Conservation (phyloP, 2,113 vertebrate genomes). For the Tragelaphus imberbis region DNA sequence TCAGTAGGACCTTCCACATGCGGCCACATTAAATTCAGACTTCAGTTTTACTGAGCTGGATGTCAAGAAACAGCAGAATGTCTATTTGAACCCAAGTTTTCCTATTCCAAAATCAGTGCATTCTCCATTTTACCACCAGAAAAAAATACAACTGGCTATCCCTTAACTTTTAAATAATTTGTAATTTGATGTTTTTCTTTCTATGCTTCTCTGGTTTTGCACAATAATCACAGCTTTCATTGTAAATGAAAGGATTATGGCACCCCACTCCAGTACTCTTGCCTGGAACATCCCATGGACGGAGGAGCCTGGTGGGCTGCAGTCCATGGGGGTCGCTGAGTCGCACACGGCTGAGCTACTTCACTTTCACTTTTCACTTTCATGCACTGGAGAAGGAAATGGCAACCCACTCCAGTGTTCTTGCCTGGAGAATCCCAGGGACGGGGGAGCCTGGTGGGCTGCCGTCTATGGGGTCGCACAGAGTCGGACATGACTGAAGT, state of each 20-base stretch:
- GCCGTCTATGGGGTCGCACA: too few species aligned
- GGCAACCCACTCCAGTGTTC: too few species aligned
- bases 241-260: neutral
- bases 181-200: neutral
- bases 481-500: too few species aligned
- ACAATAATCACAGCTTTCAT: neutral
- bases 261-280: too few species aligned
- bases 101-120: neutral
- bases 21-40: neutral
- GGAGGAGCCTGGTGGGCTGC: too few species aligned
- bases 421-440: too few species aligned
- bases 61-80: neutral
- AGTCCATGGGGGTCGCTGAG: too few species aligned
- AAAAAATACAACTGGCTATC: neutral
- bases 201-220: neutral
- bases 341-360: too few species aligned
- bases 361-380: too few species aligned
- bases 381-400: too few species aligned
- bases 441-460: too few species aligned
- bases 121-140: neutral
- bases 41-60: neutral
- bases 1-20: neutral
- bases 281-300: too few species aligned
- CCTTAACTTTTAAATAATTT: neutral
- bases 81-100: neutral